A percentile compares a stretch with the other conserved stretches of the same genome.
Conservation (phyloP, 2,113 vertebrate genomes). For the Poeciliopsis occidentalis region DNA sequence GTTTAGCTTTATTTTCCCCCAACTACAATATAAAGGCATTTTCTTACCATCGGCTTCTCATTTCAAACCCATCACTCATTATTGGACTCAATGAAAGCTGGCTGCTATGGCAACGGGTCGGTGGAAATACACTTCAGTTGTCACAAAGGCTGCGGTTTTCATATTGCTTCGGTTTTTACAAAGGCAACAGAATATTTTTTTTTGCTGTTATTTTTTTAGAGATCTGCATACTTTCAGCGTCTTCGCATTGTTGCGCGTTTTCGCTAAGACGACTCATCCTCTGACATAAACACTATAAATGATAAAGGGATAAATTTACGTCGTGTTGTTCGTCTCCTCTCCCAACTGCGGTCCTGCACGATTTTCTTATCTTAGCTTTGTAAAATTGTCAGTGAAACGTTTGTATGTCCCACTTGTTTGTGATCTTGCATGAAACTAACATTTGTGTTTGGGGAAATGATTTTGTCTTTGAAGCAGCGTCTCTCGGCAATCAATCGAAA, state of each 20-base stretch:
- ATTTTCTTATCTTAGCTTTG: constrained; percentile 7
- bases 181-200: neutral
- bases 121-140: constrained; percentile 31
- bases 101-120: constrained; percentile 60
- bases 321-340: neutral
- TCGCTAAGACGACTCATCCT: constrained; percentile 22
- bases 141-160: constrained; percentile 37
- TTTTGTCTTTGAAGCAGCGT: too few species aligned
- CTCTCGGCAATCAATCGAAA: too few species aligned
- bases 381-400: constrained; percentile 32
- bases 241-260: constrained; percentile 13
- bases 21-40: constrained; percentile 13
- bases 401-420: constrained; percentile 19
- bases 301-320: too few species aligned
- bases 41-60: constrained; percentile 16
- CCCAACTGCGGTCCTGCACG: neutral
- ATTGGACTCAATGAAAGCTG: constrained; percentile 27
- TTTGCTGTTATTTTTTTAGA: neutral
- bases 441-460: too few species aligned
- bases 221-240: constrained; percentile 3
- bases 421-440: neutral
- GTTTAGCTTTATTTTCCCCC: constrained; percentile 23
- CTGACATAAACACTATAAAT: neutral
- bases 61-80: constrained; percentile 44
- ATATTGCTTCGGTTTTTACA: constrained; percentile 10